phyloP scores from a whole-genome alignment of 2,888 invertebrate genomes.

The Tanypteryx hageni region DNA sequence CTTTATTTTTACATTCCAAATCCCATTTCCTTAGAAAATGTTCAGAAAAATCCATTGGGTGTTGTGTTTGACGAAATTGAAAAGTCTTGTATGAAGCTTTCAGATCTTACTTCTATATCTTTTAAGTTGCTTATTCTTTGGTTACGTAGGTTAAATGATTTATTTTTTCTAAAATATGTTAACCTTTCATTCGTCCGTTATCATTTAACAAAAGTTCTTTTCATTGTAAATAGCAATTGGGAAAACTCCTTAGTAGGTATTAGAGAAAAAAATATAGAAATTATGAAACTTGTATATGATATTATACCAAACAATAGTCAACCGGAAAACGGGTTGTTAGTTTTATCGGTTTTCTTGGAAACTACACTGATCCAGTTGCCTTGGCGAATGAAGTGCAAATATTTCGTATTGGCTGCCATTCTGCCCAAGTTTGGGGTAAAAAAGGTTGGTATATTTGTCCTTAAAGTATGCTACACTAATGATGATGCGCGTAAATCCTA shows the following conservation, averaged over 20 bases:
- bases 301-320: not conserved
- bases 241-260: constrained; percentile 79
- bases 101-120: not conserved
- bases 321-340: not conserved
- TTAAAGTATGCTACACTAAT: too few relatives aligned
- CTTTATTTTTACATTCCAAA: not conserved
- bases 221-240: constrained; percentile 75
- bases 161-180: not conserved
- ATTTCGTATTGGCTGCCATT: constrained; percentile 78
- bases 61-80: constrained; percentile 4
- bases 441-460: constrained; percentile 68
- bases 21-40: not conserved
- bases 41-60: not conserved
- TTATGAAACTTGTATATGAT: constrained; percentile 74
- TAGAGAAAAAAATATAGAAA: constrained; percentile 77
- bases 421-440: constrained; percentile 70
- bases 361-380: constrained; percentile 71
- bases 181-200: not conserved
- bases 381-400: constrained; percentile 80
- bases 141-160: constrained; percentile 39
- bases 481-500: not conserved
- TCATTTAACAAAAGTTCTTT: constrained; percentile 26
- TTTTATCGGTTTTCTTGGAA: not conserved
- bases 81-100: not conserved
- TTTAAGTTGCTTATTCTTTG: constrained; percentile 25